Conservation (phyloP, 2,113 vertebrate species). For the Nicator chloris region DNA sequence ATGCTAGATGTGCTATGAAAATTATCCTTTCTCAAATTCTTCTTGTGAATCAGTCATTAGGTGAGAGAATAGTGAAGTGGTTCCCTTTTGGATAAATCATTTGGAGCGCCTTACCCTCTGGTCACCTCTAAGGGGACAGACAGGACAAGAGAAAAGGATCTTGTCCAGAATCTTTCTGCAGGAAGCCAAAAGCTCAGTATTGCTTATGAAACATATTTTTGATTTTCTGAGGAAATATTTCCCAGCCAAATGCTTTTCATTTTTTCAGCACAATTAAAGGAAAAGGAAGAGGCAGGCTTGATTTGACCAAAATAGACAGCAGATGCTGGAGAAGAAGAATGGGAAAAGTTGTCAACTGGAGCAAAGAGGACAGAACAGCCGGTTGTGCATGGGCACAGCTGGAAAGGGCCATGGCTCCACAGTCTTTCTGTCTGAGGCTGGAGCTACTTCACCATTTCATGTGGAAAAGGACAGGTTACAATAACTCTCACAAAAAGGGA, state of each 20-base stretch:
- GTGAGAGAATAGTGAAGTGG: neutral
- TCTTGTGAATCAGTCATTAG: neutral
- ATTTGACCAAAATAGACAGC: conserved; percentile 51
- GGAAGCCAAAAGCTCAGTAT: neutral
- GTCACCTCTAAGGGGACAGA: neutral
- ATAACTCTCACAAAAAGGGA: neutral
- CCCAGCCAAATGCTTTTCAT: conserved; percentile 20
- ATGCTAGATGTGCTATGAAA: neutral
- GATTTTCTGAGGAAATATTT: conserved; percentile 28
- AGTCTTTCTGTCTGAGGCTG: neutral
- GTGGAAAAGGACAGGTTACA: neutral
- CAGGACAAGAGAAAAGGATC: neutral
- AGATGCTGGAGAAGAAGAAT: conserved; percentile 11
- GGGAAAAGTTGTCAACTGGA: neutral
- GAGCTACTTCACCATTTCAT: neutral
- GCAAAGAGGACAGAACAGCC: neutral
- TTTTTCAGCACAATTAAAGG: conserved; percentile 65
- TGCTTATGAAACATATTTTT: neutral
- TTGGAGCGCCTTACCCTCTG: neutral
- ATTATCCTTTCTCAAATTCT: neutral
- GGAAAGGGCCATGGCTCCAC: neutral
- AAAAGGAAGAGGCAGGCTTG: conserved; percentile 66
- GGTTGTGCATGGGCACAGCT: neutral
- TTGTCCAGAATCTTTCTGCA: neutral
- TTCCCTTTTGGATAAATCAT: neutral